phyloP scores from a whole-genome alignment of 2,797 vertebrate species.

The Amblyraja radiata region DNA sequence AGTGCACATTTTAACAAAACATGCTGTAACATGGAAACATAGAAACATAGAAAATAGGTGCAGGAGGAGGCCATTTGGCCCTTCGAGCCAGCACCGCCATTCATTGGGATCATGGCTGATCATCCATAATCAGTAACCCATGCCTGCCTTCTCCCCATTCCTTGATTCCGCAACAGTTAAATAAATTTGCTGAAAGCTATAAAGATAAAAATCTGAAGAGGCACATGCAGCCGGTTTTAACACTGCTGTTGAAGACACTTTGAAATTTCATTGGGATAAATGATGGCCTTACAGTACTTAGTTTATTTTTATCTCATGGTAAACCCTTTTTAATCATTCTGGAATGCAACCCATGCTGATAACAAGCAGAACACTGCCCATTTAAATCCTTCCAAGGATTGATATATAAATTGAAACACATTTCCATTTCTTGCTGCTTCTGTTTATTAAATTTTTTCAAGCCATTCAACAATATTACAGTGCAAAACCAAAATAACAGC shows the following conservation, averaged over 20 bases:
- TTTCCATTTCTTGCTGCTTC: constrained; percentile 33
- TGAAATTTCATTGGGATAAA: background rate
- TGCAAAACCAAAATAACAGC: constrained; percentile 2
- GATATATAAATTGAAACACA: constrained; percentile 14
- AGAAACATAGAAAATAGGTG: too few species aligned
- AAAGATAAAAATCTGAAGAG: background rate
- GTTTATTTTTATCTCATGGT: background rate
- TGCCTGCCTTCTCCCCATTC: too few species aligned
- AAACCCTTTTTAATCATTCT: constrained; percentile 26
- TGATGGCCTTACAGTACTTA: background rate
- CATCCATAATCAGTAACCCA: too few species aligned
- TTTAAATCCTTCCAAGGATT: constrained; percentile 22
- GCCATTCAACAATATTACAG: constrained; percentile 13
- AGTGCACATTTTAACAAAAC: background rate
- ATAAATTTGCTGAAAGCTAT: background rate
- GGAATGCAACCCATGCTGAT: background rate
- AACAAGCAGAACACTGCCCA: background rate
- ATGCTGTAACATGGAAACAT: background rate
- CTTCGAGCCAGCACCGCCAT: too few species aligned
- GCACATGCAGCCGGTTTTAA: background rate
- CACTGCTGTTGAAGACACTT: background rate
- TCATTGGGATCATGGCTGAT: too few species aligned
- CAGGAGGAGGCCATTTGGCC: too few species aligned
- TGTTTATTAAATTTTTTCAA: background rate
- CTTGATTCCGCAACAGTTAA: background rate